Evolutionary conservation across 2,113 vertebrate species (phyloP).

Genomic region (Megaleporinus macrocephalus): DNA sequence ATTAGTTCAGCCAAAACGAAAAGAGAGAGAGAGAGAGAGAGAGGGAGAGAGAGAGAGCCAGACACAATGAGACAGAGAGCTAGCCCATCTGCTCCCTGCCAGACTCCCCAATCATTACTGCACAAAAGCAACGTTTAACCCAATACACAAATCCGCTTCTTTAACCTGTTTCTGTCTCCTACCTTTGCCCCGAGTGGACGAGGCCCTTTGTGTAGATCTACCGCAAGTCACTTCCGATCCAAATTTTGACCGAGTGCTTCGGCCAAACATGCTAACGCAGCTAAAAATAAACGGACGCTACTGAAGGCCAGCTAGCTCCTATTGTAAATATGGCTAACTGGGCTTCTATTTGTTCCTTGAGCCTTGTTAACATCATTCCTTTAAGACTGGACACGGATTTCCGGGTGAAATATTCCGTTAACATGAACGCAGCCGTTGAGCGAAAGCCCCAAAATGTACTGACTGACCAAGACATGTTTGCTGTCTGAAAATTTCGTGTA

Average conservation of each 20-base stretch:
- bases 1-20: constrained; percentile 87
- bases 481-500: no score
- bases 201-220: constrained; percentile 26
- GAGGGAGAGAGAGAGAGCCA: constrained; percentile 70
- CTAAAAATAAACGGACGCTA: not conserved
- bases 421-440: no score
- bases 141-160: constrained; percentile 83
- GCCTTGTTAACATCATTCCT: not conserved
- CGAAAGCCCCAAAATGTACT: no score
- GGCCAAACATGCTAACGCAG: no score
- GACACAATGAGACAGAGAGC: constrained; percentile 80
- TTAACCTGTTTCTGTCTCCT: constrained; percentile 92
- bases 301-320: not conserved
- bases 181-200: constrained; percentile 60
- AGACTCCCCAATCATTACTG: constrained; percentile 84
- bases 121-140: constrained; percentile 94
- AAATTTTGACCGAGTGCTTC: constrained; percentile 1
- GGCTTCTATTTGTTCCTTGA: not conserved
- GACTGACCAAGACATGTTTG: no score
- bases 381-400: no score
- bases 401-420: no score
- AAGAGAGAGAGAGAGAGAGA: constrained; percentile 6
- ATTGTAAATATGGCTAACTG: not conserved
- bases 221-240: not conserved
- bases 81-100: constrained; percentile 90